Base-by-base conservation (phyloP, 1,140 invertebrate species). In the Asobara japonica region DNA sequence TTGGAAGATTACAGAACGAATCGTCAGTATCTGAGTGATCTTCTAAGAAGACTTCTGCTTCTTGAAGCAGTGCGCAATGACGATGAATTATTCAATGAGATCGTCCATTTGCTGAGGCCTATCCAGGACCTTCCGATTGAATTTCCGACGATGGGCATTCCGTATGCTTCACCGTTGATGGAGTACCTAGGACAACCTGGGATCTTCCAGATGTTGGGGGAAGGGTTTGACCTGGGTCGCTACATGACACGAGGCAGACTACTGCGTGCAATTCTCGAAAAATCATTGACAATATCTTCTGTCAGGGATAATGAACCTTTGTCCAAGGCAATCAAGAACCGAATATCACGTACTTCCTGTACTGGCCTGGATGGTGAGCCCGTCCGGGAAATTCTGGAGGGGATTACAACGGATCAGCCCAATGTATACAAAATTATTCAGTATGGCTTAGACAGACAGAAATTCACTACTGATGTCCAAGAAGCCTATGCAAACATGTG, bases 181-280 rank as follows among this genome's bases (percentile, higher is more conserved):
- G 25, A 27, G 45, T 64, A 41, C 13, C 8, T 56, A 61, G 22
- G 10, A 27, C 29, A 64, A 13, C 29, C 56, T 4, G 27, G 33
- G 2, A 22, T 65, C 0, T 8, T 51, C 4, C 25, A 60, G 4
- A 5, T 31, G 25, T 56, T 73, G 16, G 60, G 66, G 10, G 36
- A 69, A 4, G 66, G 69, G 22, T 69, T 73, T 29, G 72, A 73
- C 33, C 6, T 73, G 11, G 72, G 72, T 2, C 10, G 65, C 0
- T 73, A 68, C 33, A 20, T n/a, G n/a, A 48, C 33, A 11, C 62
- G 62, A 48, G 72, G 65, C 31, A 10, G 7, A 1, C 18, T 73
- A 13, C 18, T 69, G 0, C 68, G 38, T n/a, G 66, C 20, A 33
- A 69, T 73, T 13, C 18, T 68, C 0, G 56, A 69, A 11, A 64